Base-by-base conservation (phyloP, 2,797 vertebrate species). In the Okamejei kenojei region DNA sequence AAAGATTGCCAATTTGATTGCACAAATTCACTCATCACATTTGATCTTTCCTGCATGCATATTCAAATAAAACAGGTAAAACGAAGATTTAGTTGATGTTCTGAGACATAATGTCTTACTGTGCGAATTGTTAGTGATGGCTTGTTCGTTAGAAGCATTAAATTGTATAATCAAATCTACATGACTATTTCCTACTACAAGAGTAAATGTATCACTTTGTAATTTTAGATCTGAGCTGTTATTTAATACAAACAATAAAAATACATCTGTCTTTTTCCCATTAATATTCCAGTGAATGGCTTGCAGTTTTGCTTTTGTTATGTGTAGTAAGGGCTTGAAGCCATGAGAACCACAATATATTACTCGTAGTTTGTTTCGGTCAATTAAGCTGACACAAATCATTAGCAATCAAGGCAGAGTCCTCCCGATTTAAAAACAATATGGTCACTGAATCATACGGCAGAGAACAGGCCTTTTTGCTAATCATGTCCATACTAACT, bases 1-100 rank as follows among this genome's bases (percentile, higher is more conserved):
- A 61, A 35, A 35, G n/a, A 65, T 88, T 88, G 84, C 65, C 15
- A 88, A 58, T 88, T 65, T 86, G 82, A 86, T 86, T 63, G 17
- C 19, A 68, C 26, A 88, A 88, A 88, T 88, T 17, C 19, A 63
- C 61, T 35, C 61, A 68, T 68, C 7, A 10, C 0, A 19, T 13
- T 35, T 32, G 17, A 68, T 88, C 35, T 65, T 68, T 88, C 63
- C n/a, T 88, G 17, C 15, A 88, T 88, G n/a, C 32, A 35, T 68
- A 88, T 32, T 88, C 84, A 88, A 13, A 68, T 17, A 17, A 88
- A 65, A 35, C 84, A 68, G 35, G 61, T 65, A 68, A 88, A 68
- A 68, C 17, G n/a, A 3, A 88, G 15, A 35, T 88, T 88, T 21
- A 68, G 61, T 63, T 68, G n/a, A 88, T 21, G n/a, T 68, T n/a